Evolutionary conservation across 1,140 invertebrate genomes (phyloP).

Genomic region (Oncopeltus fasciatus): DNA sequence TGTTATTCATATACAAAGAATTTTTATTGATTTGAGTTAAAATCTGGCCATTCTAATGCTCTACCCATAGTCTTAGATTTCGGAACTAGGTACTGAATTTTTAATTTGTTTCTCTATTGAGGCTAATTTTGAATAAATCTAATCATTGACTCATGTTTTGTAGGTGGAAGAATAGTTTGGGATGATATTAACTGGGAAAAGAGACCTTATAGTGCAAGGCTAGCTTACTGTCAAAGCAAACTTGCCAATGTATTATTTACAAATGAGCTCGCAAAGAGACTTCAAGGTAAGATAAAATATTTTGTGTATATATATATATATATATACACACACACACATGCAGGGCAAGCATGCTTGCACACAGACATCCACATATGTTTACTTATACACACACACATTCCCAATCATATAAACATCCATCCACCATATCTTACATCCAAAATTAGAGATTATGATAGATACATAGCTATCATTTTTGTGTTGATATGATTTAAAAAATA

Average conservation of each 20-base stretch:
- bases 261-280: conserved; percentile 39
- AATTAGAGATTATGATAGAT: too few relatives aligned
- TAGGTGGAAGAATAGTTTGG: conserved; percentile 47
- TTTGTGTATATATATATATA: not conserved
- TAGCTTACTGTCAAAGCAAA: conserved; percentile 55
- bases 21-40: too few relatives aligned
- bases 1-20: too few relatives aligned
- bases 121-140: not conserved
- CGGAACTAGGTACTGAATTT: not conserved
- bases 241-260: conserved; percentile 61
- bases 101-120: not conserved
- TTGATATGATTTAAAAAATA: too few relatives aligned
- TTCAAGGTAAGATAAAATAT: conserved; percentile 38
- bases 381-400: too few relatives aligned
- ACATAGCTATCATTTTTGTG: too few relatives aligned
- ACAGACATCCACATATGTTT: too few relatives aligned
- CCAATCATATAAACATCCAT: too few relatives aligned
- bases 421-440: too few relatives aligned
- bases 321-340: too few relatives aligned
- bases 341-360: too few relatives aligned
- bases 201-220: conserved; percentile 38
- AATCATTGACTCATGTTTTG: conserved; percentile 12
- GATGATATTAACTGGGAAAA: conserved; percentile 51
- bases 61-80: not conserved
- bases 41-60: too few relatives aligned